Conservation (phyloP, 1,140 invertebrate species). For the Drosophila orena region DNA sequence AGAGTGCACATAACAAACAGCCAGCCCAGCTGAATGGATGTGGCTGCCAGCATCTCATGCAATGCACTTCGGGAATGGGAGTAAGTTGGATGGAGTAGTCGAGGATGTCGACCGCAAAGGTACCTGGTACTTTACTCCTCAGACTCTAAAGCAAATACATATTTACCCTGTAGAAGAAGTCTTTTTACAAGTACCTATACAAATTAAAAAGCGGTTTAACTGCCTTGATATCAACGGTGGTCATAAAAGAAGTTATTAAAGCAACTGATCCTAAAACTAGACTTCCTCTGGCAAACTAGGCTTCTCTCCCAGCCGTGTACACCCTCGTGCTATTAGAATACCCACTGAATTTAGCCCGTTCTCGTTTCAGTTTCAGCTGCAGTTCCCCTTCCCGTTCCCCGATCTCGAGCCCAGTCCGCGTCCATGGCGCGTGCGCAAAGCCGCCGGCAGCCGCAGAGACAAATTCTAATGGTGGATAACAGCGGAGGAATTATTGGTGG, state of each 20-base stretch:
- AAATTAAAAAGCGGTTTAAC: no score
- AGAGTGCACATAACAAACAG: constrained; percentile 72
- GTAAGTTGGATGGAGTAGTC: not conserved
- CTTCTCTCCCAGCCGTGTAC: not conserved
- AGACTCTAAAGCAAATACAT: not conserved
- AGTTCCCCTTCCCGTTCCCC: constrained; percentile 4
- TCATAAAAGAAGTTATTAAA: no score
- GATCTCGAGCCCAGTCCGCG: not conserved
- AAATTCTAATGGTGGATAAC: constrained; percentile 73
- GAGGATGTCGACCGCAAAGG: not conserved
- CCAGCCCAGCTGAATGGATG: constrained; percentile 30
- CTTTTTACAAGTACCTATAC: no score
- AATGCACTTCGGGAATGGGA: constrained; percentile 8
- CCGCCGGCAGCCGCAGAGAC: constrained; percentile 58
- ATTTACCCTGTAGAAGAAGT: no score
- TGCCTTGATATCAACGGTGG: no score
- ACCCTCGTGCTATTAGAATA: not conserved
- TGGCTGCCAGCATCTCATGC: constrained; percentile 48
- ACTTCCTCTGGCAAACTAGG: no score
- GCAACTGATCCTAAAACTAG: no score
- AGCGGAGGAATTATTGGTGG: constrained; percentile 60
- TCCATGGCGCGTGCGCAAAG: constrained; percentile 69
- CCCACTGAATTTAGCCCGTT: constrained; percentile 10
- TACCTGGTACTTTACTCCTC: constrained; percentile 1
- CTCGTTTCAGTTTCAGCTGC: constrained; percentile 13